Evolutionary conservation across 2,888 invertebrate genomes (phyloP).

Genomic region (Autographa pulchrina): DNA sequence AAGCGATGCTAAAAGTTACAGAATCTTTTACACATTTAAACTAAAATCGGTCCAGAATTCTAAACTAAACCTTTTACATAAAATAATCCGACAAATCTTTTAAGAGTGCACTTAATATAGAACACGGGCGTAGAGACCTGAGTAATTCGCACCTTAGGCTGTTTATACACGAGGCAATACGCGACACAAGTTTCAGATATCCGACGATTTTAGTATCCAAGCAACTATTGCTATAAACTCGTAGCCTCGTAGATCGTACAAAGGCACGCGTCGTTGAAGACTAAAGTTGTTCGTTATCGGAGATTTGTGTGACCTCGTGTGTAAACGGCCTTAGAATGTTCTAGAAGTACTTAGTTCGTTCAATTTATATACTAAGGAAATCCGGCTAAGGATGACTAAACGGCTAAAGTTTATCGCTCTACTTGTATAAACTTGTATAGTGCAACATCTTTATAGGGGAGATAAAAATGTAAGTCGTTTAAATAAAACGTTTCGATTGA

Average conservation of each 20-base stretch:
- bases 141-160: conserved; percentile 39
- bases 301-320: too few species aligned
- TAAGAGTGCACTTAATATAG: conserved; percentile 31
- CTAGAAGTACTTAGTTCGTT: conserved; percentile 46
- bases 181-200: too few species aligned
- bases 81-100: conserved; percentile 8
- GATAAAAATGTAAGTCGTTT: conserved; percentile 10
- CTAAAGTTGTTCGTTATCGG: too few species aligned
- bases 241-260: too few species aligned
- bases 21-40: background rate
- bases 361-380: conserved; percentile 48
- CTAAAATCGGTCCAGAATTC: background rate
- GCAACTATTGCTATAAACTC: too few species aligned
- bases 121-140: conserved; percentile 33
- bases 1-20: too few species aligned
- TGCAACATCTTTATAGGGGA: conserved; percentile 26
- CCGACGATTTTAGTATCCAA: too few species aligned
- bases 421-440: conserved; percentile 28
- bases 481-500: conserved; percentile 3
- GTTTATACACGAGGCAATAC: too few species aligned
- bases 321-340: conserved; percentile 36
- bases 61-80: background rate
- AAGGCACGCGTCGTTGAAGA: too few species aligned
- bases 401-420: conserved; percentile 37
- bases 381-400: conserved; percentile 52